A percentile compares a stretch with the other conserved stretches of the same genome.
phyloP scores from a whole-genome alignment of 2,797 vertebrate genomes.

The Epinephelus coioides region DNA sequence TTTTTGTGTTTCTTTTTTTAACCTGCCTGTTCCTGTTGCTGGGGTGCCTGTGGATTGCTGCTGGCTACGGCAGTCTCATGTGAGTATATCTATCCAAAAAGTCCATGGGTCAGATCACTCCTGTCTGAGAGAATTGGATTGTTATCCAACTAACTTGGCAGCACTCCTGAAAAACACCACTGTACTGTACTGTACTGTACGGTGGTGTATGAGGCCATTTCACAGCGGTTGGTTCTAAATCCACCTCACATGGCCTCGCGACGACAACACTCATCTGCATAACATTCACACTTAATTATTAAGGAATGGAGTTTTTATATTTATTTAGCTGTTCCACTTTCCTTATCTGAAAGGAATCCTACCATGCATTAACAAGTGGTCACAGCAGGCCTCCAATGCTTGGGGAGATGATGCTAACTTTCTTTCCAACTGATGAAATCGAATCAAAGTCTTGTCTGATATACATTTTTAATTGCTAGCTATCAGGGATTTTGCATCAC shows the following conservation, averaged over 20 bases:
- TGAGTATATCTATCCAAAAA: conserved; percentile 68
- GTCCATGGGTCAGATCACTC: not conserved
- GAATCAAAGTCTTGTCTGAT: conserved; percentile 58
- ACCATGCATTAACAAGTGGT: conserved; percentile 8
- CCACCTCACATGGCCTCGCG: not conserved
- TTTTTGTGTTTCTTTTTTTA: conserved; percentile 49
- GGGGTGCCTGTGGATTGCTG: conserved; percentile 50
- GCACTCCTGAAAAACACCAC: not conserved
- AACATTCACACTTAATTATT: conserved; percentile 21
- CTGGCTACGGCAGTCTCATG: conserved; percentile 76
- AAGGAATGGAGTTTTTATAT: conserved; percentile 14
- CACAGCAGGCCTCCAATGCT: conserved; percentile 16
- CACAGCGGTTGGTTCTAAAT: not conserved
- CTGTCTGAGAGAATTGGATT: not conserved
- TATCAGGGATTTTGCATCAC: conserved; percentile 49
- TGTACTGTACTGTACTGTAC: too few relatives aligned
- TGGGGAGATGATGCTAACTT: conserved; percentile 33
- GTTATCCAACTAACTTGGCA: conserved; percentile 12
- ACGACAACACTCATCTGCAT: not conserved
- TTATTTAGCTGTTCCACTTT: conserved; percentile 37
- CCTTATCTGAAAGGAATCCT: conserved; percentile 18
- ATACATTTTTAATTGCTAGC: conserved; percentile 53
- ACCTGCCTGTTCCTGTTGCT: conserved; percentile 43
- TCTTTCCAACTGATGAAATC: conserved; percentile 57
- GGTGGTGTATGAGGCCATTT: not conserved